phyloP scores from a whole-genome alignment of 2,113 vertebrate species.

The Brachyhypopomus occidentalis region DNA sequence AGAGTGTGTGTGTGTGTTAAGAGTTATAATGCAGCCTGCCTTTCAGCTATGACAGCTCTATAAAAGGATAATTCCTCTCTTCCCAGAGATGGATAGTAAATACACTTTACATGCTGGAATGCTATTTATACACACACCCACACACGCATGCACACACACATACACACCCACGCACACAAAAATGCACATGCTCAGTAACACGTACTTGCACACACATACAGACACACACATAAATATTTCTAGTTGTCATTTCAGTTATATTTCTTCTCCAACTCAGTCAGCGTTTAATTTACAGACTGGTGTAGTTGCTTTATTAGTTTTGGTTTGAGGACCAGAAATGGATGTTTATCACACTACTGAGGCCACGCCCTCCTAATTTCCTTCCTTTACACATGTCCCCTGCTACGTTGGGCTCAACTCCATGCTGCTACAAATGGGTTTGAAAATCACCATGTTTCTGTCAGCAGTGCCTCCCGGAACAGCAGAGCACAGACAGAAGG shows the following conservation, averaged over 20 bases:
- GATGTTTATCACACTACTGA: neutral
- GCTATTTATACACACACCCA: slow-evolving; percentile 59
- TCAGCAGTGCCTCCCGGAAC: too few species aligned
- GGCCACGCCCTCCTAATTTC: neutral
- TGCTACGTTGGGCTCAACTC: neutral
- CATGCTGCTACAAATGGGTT: too few species aligned
- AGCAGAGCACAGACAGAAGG: too few species aligned
- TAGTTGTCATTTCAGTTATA: neutral
- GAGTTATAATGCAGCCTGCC: slow-evolving; percentile 37
- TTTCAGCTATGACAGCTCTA: slow-evolving; percentile 63
- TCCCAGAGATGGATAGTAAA: slow-evolving; percentile 54
- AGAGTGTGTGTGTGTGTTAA: slow-evolving; percentile 45
- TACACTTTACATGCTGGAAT: slow-evolving; percentile 8
- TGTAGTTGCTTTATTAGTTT: too few species aligned
- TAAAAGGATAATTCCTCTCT: slow-evolving; percentile 67
- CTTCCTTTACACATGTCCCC: slow-evolving; percentile 23
- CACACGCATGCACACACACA: slow-evolving; percentile 10
- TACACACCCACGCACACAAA: slow-evolving; percentile 61
- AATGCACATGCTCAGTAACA: slow-evolving; percentile 58
- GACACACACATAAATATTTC: slow-evolving; percentile 14
- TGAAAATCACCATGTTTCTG: too few species aligned
- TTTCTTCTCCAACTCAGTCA: too few species aligned
- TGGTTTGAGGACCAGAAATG: neutral
- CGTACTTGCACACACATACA: slow-evolving; percentile 33
- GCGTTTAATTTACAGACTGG: too few species aligned